Conservation (phyloP, 2,888 invertebrate genomes). For the Drosophila vallismaia region DNA sequence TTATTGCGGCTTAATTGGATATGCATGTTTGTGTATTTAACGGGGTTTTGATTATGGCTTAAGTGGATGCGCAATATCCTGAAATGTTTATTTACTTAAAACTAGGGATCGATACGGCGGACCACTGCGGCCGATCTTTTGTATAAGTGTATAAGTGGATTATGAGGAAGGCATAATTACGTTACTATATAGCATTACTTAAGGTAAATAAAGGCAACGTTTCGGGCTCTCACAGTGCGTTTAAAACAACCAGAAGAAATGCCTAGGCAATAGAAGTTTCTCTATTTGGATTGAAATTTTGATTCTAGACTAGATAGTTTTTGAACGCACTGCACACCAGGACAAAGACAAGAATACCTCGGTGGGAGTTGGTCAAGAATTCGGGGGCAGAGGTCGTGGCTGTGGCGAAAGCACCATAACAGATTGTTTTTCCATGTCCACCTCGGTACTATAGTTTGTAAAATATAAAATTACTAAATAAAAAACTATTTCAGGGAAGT, state of each 20-base stretch:
- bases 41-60: no score
- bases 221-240: slow-evolving; percentile 23
- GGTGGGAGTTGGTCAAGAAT: slow-evolving; percentile 76
- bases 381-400: slow-evolving; percentile 96
- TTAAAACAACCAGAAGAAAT: neutral
- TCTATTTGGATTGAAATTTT: neutral
- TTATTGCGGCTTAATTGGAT: no score
- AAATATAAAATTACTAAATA: no score
- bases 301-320: neutral
- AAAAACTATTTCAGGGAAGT: neutral
- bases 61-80: no score
- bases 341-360: slow-evolving; percentile 24
- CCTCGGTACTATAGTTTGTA: slow-evolving; percentile 89
- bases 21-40: no score
- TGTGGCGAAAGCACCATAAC: slow-evolving; percentile 97
- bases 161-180: no score
- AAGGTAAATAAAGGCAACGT: slow-evolving; percentile 7
- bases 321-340: slow-evolving; percentile 35
- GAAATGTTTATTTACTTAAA: no score
- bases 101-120: no score
- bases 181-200: slow-evolving; percentile 26
- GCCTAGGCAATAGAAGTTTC: neutral
- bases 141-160: no score
- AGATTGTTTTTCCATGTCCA: slow-evolving; percentile 93
- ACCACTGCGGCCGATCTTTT: no score